Percentiles rank a stretch among this genome's conserved stretches.
These are phyloP conservation scores for Mesoligia furuncula DNA, from an alignment of 2,888 invertebrate genomes.

Conservation along the genomic window DNA sequence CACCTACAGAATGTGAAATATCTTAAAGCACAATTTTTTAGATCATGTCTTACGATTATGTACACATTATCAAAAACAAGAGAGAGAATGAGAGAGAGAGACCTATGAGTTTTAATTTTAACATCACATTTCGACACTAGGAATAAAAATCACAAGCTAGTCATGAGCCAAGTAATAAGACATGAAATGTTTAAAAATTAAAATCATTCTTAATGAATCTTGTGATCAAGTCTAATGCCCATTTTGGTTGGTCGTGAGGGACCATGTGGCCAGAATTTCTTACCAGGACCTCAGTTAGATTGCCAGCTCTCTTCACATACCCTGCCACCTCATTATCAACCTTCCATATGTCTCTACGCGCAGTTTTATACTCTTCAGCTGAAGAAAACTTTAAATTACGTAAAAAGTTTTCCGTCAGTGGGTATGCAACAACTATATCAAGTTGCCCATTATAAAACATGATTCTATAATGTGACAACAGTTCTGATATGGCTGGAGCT, in stretches of 20 bases:
- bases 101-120: neutral
- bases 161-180: neutral
- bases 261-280: slow-evolving; percentile 95
- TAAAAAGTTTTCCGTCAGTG: slow-evolving; percentile 91
- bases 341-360: slow-evolving; percentile 92
- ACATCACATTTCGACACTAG: slow-evolving; percentile 5
- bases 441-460: slow-evolving; percentile 92
- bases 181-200: slow-evolving; percentile 34
- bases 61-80: neutral
- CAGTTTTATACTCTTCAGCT: slow-evolving; percentile 91
- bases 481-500: slow-evolving; percentile 81
- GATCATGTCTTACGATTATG: neutral
- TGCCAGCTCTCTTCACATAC: slow-evolving; percentile 93
- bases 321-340: slow-evolving; percentile 93
- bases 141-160: neutral
- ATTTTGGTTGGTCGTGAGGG: slow-evolving; percentile 91
- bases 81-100: neutral
- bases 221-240: slow-evolving; percentile 90
- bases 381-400: slow-evolving; percentile 92
- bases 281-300: slow-evolving; percentile 93
- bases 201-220: slow-evolving; percentile 85
- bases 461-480: slow-evolving; percentile 88
- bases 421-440: slow-evolving; percentile 92
- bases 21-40: neutral
- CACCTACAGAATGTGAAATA: neutral